These are phyloP conservation scores for Palythoa grandis DNA, from an alignment of 92 coral and sea anemone genomes.

Conservation along the genomic window DNA sequence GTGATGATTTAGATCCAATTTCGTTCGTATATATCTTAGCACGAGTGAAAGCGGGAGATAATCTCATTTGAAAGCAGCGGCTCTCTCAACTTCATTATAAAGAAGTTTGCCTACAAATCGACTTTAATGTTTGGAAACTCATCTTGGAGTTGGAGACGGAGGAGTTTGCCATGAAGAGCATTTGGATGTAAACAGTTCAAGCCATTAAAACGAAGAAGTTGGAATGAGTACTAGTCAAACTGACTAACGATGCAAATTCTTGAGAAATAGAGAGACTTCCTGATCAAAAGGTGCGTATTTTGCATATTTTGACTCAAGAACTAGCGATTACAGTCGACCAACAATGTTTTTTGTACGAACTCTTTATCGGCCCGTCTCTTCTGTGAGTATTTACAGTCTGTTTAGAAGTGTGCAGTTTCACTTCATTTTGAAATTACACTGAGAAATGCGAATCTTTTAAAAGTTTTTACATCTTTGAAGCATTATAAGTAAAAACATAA, in stretches of 20 bases:
- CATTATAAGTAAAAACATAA: too few relatives aligned
- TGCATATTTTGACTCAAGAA: background rate
- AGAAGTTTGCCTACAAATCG: background rate
- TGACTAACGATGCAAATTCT: slow-evolving; percentile 27
- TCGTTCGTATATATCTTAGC: slow-evolving; percentile 1
- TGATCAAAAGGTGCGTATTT: slow-evolving; percentile 14
- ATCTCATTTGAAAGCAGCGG: slow-evolving; percentile 30
- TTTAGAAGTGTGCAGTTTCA: too few relatives aligned
- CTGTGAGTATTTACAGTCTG: too few relatives aligned
- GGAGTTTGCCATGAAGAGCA: background rate
- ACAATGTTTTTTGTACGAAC: too few relatives aligned
- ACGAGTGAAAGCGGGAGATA: slow-evolving; percentile 32
- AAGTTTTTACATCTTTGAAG: too few relatives aligned
- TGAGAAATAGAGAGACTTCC: background rate
- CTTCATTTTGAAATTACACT: too few relatives aligned
- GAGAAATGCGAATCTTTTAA: too few relatives aligned
- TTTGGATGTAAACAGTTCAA: background rate
- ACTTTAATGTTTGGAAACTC: slow-evolving; percentile 18
- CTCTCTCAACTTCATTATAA: slow-evolving; percentile 16
- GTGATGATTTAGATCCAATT: slow-evolving; percentile 41
- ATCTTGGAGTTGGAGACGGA: background rate
- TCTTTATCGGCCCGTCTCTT: too few relatives aligned
- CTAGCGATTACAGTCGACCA: too few relatives aligned
- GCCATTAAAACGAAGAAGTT: background rate
- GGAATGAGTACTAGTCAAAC: background rate